Evolutionary conservation across 2,888 invertebrate species (phyloP).

Genomic region (Hedychridium roseum): DNA sequence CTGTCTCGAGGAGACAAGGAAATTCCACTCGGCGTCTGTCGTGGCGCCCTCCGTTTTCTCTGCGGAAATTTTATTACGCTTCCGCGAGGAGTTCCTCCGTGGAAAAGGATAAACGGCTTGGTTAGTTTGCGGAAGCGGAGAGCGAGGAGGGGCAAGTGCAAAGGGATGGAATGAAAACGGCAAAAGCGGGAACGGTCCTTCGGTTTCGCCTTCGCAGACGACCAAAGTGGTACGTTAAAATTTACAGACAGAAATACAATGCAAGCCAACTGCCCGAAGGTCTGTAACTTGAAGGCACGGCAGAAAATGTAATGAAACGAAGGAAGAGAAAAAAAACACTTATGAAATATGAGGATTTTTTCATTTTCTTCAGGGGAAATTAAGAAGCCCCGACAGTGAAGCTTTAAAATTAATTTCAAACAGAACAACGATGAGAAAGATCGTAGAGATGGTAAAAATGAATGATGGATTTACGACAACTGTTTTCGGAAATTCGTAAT

Average conservation of each 20-base stretch:
- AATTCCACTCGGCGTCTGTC: slow-evolving; percentile 43
- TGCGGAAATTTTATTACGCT: slow-evolving; percentile 43
- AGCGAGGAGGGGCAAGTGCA: neutral
- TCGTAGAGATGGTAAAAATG: too few species aligned
- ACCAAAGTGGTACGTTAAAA: slow-evolving; percentile 20
- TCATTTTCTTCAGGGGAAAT: too few species aligned
- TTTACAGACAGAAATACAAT: slow-evolving; percentile 23
- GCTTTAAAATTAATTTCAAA: too few species aligned
- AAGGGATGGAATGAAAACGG: slow-evolving; percentile 1
- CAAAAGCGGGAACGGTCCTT: slow-evolving; percentile 5
- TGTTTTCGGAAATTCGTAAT: too few species aligned
- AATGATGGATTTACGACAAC: too few species aligned
- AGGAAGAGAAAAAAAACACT: slow-evolving; percentile 1
- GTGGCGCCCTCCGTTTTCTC: slow-evolving; percentile 35
- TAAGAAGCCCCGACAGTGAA: too few species aligned
- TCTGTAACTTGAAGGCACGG: too few species aligned
- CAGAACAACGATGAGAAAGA: too few species aligned
- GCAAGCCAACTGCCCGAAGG: too few species aligned
- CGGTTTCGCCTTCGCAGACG: slow-evolving; percentile 9
- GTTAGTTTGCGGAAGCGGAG: too few species aligned
- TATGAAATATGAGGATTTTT: too few species aligned
- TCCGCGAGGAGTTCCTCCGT: slow-evolving; percentile 26
- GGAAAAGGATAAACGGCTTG: slow-evolving; percentile 20
- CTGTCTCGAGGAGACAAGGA: slow-evolving; percentile 35
- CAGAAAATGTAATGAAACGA: too few species aligned